Evolutionary conservation across 2,888 invertebrate species (phyloP).

Genomic region (Drymonia ruficornis): DNA sequence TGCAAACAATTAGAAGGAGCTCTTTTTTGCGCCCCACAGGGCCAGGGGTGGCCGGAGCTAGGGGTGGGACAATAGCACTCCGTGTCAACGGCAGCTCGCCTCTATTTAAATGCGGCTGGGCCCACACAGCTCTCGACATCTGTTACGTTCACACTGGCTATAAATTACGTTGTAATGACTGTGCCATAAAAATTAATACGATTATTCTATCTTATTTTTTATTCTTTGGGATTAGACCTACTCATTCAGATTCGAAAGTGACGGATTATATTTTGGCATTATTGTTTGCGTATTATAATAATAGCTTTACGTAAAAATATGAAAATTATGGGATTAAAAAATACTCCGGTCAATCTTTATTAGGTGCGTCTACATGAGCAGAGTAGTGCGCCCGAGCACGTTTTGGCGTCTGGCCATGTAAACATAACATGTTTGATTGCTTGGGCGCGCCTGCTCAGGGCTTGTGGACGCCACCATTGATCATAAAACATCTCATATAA

Average conservation of each 20-base stretch:
- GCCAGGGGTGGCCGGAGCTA: slow-evolving; percentile 40
- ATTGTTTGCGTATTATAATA: too few relatives aligned
- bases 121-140: slow-evolving; percentile 69
- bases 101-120: slow-evolving; percentile 63
- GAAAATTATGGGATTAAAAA: too few relatives aligned
- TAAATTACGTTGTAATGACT: slow-evolving; percentile 55
- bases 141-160: slow-evolving; percentile 67
- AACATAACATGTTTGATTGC: too few relatives aligned
- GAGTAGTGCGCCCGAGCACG: too few relatives aligned
- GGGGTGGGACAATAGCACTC: slow-evolving; percentile 73
- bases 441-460: too few relatives aligned
- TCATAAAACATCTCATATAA: too few relatives aligned
- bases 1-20: slow-evolving; percentile 81
- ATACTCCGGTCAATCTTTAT: too few relatives aligned
- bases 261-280: not conserved
- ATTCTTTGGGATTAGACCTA: not conserved
- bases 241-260: not conserved
- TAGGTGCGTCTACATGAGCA: too few relatives aligned
- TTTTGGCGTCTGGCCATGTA: too few relatives aligned
- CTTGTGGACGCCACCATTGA: too few relatives aligned
- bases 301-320: too few relatives aligned
- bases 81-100: slow-evolving; percentile 69
- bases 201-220: slow-evolving; percentile 24
- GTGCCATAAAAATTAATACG: slow-evolving; percentile 40
- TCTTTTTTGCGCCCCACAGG: slow-evolving; percentile 65